Percentiles rank a stretch among this genome's conserved stretches.
phyloP scores from a whole-genome alignment of 2,888 invertebrate species.

The Tinea trinotella region DNA sequence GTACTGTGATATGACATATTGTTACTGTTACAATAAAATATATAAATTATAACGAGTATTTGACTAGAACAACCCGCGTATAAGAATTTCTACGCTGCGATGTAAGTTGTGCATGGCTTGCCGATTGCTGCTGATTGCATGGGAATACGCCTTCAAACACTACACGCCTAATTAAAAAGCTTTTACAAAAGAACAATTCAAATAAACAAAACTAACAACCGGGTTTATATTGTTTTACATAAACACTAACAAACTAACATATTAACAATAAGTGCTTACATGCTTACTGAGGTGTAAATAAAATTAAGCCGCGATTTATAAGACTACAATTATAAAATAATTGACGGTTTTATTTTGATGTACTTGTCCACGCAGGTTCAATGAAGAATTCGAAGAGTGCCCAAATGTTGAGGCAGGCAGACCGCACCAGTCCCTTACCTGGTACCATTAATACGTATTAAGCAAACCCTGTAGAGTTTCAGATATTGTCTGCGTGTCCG shows the following conservation, averaged over 20 bases:
- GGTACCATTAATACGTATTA: constrained; percentile 62
- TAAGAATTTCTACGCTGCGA: not conserved
- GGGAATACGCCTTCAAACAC: constrained; percentile 23
- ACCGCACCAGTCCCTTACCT: constrained; percentile 75
- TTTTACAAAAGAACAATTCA: not conserved
- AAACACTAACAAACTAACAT: constrained; percentile 2
- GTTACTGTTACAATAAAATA: constrained; percentile 69
- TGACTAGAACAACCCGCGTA: not conserved
- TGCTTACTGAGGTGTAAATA: not conserved
- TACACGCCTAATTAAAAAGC: not conserved
- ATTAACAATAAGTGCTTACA: not conserved
- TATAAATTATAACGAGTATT: constrained; percentile 27
- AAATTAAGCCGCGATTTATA: not conserved
- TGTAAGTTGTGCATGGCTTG: constrained; percentile 70
- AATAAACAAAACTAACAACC: not conserved
- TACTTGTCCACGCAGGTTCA: constrained; percentile 72
- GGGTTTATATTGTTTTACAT: not conserved
- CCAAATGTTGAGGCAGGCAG: constrained; percentile 76
- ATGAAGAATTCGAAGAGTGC: constrained; percentile 79
- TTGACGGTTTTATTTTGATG: constrained; percentile 10
- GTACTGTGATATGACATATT: constrained; percentile 65
- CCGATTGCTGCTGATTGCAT: constrained; percentile 47
- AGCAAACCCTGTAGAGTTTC: constrained; percentile 54
- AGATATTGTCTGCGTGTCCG: constrained; percentile 16
- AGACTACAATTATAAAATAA: not conserved